A percentile compares a stretch with the other conserved stretches of the same genome.
Conservation (phyloP, 1,140 invertebrate species). For the Lasaia peninsularis region DNA sequence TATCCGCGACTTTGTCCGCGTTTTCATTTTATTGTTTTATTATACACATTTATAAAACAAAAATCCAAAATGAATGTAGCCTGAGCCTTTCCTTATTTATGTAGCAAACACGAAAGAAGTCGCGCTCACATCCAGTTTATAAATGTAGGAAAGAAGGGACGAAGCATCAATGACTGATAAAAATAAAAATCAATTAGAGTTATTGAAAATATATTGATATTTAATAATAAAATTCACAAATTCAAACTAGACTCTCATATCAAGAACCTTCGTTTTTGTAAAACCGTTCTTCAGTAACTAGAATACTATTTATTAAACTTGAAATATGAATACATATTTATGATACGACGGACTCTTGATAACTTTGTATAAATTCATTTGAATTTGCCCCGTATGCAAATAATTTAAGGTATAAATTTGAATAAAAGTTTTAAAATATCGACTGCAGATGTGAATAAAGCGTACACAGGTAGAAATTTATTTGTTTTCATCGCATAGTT, state of each 20-base stretch:
- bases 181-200: neutral
- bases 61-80: too few relatives aligned
- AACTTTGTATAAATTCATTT: neutral
- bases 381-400: slow-evolving; percentile 15
- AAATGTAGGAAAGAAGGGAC: too few relatives aligned
- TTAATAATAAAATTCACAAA: slow-evolving; percentile 3
- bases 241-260: slow-evolving; percentile 6
- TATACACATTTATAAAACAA: too few relatives aligned
- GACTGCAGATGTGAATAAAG: slow-evolving; percentile 1
- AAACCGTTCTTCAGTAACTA: slow-evolving; percentile 46
- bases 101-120: too few relatives aligned
- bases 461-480: slow-evolving; percentile 34
- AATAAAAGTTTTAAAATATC: neutral
- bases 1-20: too few relatives aligned
- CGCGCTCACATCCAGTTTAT: too few relatives aligned
- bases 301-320: slow-evolving; percentile 32
- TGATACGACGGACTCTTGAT: slow-evolving; percentile 20
- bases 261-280: slow-evolving; percentile 45
- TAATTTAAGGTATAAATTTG: slow-evolving; percentile 10
- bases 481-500: slow-evolving; percentile 39
- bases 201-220: too few relatives aligned
- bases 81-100: too few relatives aligned
- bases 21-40: too few relatives aligned
- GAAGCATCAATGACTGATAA: neutral
- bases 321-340: slow-evolving; percentile 42